Evolutionary conservation across 2,888 invertebrate genomes (phyloP), one percentile per base, ranked within the genome.

Genomic region (Ethmia dodecea): DNA sequence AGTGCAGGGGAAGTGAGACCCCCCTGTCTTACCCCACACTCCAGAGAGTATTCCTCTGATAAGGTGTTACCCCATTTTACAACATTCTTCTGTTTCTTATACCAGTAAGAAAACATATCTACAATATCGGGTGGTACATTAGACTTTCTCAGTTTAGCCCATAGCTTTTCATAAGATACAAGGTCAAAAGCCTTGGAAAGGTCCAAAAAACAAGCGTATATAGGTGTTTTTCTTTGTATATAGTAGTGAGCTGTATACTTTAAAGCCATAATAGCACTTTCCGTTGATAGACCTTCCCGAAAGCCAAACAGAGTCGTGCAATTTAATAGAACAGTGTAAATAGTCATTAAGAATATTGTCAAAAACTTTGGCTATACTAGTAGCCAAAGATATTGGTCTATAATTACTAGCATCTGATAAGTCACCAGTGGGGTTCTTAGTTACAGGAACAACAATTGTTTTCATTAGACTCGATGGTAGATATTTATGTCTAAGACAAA

Each of bases 391-490:
- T 24, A 37, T 37, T 8, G 37, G 37, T 6, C 37, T 20, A 11
- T 37, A 37, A 12, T 37, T 37, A 8, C 16, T 9, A n/a, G 10
- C 15, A 12, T 22, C 22, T 4, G 30, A 25, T 10, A 27, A 4
- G n/a, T 38, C 31, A 5, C 39, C 38, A 1, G 39, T 42, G 24
- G 32, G 37, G 18, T 37, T 42, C 28, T 42, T 42, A 3, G 34
- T 20, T 10, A 42, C 28, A 9, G 42, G 39, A 6, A 43, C 39
- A 9, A 42, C 38, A 1, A 42, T 32, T 11, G 38, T 39, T 16
- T 31, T 31, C 35, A 38, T 35, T 18, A 32, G 16, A n/a, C n/a
- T n/a, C n/a, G n/a, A n/a, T n/a, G n/a, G n/a, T n/a, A n/a, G n/a
- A n/a, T n/a, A n/a, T n/a, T n/a, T n/a, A n/a, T n/a, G n/a, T n/a